These are phyloP conservation scores for Aix galericulata DNA, from an alignment of 2,113 vertebrate genomes.

Conservation along the genomic window DNA sequence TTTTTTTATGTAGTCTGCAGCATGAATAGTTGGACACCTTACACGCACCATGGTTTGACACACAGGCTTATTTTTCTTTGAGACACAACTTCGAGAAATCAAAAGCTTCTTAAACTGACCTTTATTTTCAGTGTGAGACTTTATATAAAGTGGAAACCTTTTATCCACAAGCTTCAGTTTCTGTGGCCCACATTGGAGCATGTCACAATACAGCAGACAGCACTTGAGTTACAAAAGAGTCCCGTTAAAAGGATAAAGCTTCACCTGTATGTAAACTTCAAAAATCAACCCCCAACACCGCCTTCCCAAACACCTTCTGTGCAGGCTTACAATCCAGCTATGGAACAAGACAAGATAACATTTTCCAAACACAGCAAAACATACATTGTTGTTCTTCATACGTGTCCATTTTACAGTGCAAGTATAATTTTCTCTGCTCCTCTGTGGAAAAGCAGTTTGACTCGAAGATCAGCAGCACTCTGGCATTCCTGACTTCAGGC, in stretches of 20 bases:
- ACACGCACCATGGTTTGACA: not conserved
- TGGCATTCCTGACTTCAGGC: not conserved
- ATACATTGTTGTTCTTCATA: not conserved
- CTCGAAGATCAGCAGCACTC: not conserved
- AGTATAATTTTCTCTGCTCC: not conserved
- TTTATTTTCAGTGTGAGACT: slow-evolving; percentile 64
- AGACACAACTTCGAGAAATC: not conserved
- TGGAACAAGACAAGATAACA: not conserved
- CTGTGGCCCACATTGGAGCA: not conserved
- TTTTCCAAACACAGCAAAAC: slow-evolving; percentile 27
- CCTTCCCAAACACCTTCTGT: not conserved
- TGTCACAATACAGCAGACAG: not conserved
- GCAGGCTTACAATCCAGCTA: not conserved
- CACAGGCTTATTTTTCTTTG: not conserved
- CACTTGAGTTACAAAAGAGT: slow-evolving; percentile 41
- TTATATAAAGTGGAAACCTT: slow-evolving; percentile 40
- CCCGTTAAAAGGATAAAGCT: not conserved
- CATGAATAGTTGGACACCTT: fast-evolving
- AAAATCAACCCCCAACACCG: not conserved
- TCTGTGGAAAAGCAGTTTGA: slow-evolving; percentile 23
- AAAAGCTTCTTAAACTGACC: slow-evolving; percentile 4
- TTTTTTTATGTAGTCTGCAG: not conserved
- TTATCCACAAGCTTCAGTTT: not conserved
- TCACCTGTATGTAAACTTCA: slow-evolving; percentile 37
- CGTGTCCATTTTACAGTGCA: not conserved